A percentile compares a stretch with the other conserved stretches of the same genome.
Evolutionary conservation across 2,888 invertebrate species (phyloP).

Genomic region (Steinernema scapterisci): DNA sequence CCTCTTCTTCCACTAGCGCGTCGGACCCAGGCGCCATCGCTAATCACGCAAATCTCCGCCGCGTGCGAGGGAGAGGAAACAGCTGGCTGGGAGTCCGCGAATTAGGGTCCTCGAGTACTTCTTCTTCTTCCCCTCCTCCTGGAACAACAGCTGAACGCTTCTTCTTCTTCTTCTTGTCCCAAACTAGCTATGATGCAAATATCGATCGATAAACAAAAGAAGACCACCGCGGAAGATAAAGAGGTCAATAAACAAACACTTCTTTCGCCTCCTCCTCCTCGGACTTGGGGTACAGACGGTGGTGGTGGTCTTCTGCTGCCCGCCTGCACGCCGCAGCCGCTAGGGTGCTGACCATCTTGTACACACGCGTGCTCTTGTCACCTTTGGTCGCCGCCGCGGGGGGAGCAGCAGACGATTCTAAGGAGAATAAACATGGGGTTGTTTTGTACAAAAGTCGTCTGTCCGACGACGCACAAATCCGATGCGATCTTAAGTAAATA

Average conservation of each 20-base stretch:
- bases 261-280: too few species aligned
- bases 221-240: background rate
- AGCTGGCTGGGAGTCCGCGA: slow-evolving; percentile 13
- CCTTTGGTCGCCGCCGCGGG: background rate
- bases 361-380: background rate
- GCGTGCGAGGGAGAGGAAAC: background rate
- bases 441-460: background rate
- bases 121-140: background rate
- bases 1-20: background rate
- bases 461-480: background rate
- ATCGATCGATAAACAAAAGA: slow-evolving; percentile 27
- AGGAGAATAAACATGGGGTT: background rate
- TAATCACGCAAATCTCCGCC: slow-evolving; percentile 13
- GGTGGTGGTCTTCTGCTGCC: slow-evolving; percentile 14
- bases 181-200: background rate
- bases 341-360: background rate
- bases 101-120: background rate
- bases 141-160: slow-evolving; percentile 1
- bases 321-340: background rate
- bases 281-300: too few species aligned
- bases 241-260: slow-evolving; percentile 19
- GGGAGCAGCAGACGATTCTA: too few species aligned
- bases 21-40: background rate
- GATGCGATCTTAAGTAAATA: background rate
- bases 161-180: too few species aligned